phyloP scores from a whole-genome alignment of 1,140 invertebrate genomes.

The Cheumatopsyche charites region DNA sequence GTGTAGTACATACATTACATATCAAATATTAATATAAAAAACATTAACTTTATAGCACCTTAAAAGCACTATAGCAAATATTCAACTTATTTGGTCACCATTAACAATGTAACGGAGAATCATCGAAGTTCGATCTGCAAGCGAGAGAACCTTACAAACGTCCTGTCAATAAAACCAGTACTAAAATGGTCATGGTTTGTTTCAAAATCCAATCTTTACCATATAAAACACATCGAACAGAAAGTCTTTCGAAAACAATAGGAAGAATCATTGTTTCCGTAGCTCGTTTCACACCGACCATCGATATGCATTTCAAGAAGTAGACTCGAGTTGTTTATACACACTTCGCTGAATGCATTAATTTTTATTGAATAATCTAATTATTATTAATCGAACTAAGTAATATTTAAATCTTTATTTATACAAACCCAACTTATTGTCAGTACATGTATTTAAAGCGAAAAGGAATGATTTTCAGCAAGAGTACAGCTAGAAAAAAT shows the following conservation, averaged over 20 bases:
- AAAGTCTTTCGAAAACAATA: not conserved
- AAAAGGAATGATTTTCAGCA: too few species aligned
- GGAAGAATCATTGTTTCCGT: not conserved
- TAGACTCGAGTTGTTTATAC: too few species aligned
- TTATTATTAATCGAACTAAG: too few species aligned
- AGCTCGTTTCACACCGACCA: not conserved
- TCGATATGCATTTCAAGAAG: too few species aligned
- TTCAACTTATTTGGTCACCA: conserved; percentile 14
- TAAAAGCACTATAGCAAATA: not conserved
- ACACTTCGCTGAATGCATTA: too few species aligned
- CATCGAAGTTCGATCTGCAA: not conserved
- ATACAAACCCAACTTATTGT: too few species aligned
- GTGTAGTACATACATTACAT: too few species aligned
- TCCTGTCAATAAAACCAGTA: conserved; percentile 10
- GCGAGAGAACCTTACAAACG: not conserved
- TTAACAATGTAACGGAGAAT: conserved; percentile 4
- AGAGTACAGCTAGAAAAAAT: too few species aligned
- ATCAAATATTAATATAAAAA: not conserved
- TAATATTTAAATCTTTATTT: too few species aligned
- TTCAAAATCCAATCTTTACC: not conserved
- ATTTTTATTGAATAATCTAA: too few species aligned
- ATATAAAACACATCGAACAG: not conserved
- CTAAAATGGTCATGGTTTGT: not conserved
- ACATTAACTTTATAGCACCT: not conserved
- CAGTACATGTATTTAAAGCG: too few species aligned